A percentile compares a stretch with the other conserved stretches of the same genome.
Evolutionary conservation across 1,140 invertebrate species (phyloP).

Genomic region (Pseudomyrmex concolor): DNA sequence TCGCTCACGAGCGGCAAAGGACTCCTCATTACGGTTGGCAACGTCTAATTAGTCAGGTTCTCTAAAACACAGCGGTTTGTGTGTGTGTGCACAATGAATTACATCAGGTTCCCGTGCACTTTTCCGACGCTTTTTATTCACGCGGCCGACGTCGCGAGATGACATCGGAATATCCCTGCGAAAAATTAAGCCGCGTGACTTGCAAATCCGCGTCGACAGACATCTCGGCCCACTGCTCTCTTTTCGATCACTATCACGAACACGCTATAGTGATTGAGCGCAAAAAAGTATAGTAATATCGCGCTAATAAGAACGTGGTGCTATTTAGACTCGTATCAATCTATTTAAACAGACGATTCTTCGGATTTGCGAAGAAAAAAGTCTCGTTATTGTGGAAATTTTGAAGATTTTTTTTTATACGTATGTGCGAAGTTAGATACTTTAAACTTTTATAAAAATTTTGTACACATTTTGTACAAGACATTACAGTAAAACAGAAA

Average conservation of each 20-base stretch:
- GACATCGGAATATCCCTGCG: constrained; percentile 39
- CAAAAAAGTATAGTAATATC: constrained; percentile 19
- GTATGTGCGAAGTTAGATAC: no score
- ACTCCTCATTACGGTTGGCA: constrained; percentile 16
- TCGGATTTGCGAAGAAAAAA: no score
- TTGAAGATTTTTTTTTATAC: no score
- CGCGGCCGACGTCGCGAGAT: not conserved
- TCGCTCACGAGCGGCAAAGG: constrained; percentile 15
- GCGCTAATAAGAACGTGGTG: constrained; percentile 17
- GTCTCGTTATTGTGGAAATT: no score
- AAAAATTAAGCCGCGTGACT: constrained; percentile 55
- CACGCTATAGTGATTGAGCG: not conserved
- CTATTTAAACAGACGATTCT: no score
- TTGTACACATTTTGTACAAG: no score
- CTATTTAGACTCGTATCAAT: constrained; percentile 6
- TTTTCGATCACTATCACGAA: constrained; percentile 42
- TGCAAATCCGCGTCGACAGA: constrained; percentile 18
- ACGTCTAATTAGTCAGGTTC: constrained; percentile 46
- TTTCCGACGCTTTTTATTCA: constrained; percentile 43
- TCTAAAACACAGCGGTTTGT: constrained; percentile 6
- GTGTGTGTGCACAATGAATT: constrained; percentile 8
- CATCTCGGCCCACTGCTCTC: constrained; percentile 48
- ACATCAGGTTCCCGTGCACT: constrained; percentile 22
- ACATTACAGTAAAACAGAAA: no score
- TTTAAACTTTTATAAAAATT: no score